Percentiles rank a stretch among this genome's conserved stretches.
Evolutionary conservation across 2,113 vertebrate species (phyloP).

Genomic region (Hypanus sabinus): DNA sequence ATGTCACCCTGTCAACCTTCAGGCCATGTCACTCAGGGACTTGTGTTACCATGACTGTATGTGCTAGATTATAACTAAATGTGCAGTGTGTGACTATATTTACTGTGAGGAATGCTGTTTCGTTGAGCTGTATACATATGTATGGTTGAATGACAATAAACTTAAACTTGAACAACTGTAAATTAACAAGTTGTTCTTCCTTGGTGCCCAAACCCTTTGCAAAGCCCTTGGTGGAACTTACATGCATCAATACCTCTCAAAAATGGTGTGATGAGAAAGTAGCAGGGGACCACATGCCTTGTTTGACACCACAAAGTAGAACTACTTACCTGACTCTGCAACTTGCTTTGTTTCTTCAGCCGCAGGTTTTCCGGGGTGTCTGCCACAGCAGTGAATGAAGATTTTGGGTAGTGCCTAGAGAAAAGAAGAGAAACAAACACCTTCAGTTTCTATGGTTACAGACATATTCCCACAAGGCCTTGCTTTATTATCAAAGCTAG

Average conservation of each 20-base stretch:
- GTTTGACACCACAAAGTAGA: neutral
- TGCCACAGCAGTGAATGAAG: constrained; percentile 85
- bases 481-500: neutral
- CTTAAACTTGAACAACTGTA: neutral
- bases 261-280: too few species aligned
- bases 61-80: too few species aligned
- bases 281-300: neutral
- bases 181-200: neutral
- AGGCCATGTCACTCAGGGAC: too few species aligned
- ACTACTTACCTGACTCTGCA: constrained; percentile 83
- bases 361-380: constrained; percentile 96
- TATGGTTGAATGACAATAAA: too few species aligned
- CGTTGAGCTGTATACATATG: too few species aligned
- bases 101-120: too few species aligned
- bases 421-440: neutral
- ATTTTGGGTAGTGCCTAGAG: constrained; percentile 94
- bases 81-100: too few species aligned
- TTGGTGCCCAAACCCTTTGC: neutral
- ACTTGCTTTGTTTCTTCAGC: constrained; percentile 90
- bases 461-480: neutral
- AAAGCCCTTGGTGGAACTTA: neutral
- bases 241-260: neutral
- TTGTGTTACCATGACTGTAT: too few species aligned
- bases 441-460: neutral
- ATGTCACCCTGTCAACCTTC: too few species aligned